Conservation (phyloP, 2,888 invertebrate genomes). For the Pemphredon lugubris region DNA sequence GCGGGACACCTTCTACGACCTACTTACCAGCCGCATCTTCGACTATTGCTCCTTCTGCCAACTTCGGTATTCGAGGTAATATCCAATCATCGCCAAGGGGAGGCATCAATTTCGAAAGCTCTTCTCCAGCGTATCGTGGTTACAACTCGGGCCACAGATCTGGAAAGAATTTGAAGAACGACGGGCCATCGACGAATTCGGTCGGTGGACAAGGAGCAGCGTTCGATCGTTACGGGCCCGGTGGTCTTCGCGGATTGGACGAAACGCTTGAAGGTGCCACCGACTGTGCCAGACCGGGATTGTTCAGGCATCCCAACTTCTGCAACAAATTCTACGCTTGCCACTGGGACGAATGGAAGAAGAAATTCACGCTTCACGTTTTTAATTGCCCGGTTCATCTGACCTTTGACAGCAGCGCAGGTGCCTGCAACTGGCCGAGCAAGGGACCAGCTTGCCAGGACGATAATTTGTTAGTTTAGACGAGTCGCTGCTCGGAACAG, state of each 20-base stretch:
- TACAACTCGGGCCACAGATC: slow-evolving; percentile 50
- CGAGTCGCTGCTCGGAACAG: slow-evolving; percentile 5
- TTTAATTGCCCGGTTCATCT: slow-evolving; percentile 91
- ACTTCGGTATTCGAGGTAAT: background rate
- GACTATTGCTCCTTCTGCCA: slow-evolving; percentile 9
- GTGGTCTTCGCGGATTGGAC: slow-evolving; percentile 82
- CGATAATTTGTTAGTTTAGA: slow-evolving; percentile 85
- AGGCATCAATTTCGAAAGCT: background rate
- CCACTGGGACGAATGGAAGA: slow-evolving; percentile 90
- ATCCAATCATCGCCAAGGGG: background rate
- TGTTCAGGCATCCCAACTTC: slow-evolving; percentile 87
- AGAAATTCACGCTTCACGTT: slow-evolving; percentile 88
- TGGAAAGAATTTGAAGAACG: slow-evolving; percentile 57
- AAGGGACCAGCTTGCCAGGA: slow-evolving; percentile 90
- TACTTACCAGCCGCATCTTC: slow-evolving; percentile 41
- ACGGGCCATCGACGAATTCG: slow-evolving; percentile 47
- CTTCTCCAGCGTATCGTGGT: slow-evolving; percentile 1
- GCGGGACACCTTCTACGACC: slow-evolving; percentile 32
- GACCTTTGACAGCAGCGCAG: slow-evolving; percentile 88
- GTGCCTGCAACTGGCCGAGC: slow-evolving; percentile 93
- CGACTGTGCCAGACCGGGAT: slow-evolving; percentile 82
- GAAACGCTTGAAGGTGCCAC: slow-evolving; percentile 82
- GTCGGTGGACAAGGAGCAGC: slow-evolving; percentile 80
- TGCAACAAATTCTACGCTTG: slow-evolving; percentile 93
- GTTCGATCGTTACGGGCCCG: slow-evolving; percentile 85